Evolutionary conservation across 2,888 invertebrate genomes (phyloP).

Genomic region (Scelioninae gen. 2): DNA sequence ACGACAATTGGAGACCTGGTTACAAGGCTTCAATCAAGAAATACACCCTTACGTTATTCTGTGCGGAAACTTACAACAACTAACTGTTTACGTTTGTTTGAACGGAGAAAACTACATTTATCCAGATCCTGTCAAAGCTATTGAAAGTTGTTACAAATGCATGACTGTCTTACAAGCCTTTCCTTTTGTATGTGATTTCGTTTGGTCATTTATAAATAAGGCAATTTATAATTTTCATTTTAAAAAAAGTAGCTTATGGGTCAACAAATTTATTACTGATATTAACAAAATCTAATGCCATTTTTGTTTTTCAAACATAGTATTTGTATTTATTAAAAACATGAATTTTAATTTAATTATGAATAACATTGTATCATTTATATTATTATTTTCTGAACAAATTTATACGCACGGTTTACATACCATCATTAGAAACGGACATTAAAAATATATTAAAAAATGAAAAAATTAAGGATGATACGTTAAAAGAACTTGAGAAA

Average conservation of each 20-base stretch:
- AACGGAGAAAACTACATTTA: conserved; percentile 31
- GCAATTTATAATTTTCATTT: conserved; percentile 30
- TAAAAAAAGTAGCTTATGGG: conserved; percentile 22
- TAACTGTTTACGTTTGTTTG: conserved; percentile 6
- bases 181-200: conserved; percentile 33
- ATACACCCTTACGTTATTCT: conserved; percentile 25
- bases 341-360: not conserved
- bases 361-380: not conserved
- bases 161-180: conserved; percentile 7
- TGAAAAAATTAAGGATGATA: conserved; percentile 14
- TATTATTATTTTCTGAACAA: too few species aligned
- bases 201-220: conserved; percentile 36
- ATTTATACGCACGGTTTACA: not conserved
- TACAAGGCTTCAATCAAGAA: not conserved
- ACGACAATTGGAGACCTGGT: conserved; percentile 1
- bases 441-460: conserved; percentile 22
- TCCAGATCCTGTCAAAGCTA: conserved; percentile 15
- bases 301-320: not conserved
- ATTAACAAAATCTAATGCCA: conserved; percentile 1
- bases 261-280: conserved; percentile 12
- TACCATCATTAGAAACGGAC: conserved; percentile 30
- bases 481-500: conserved; percentile 20
- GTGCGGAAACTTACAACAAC: not conserved
- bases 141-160: conserved; percentile 33
- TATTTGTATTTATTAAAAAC: conserved; percentile 7